Evolutionary conservation across 2,888 invertebrate species (phyloP), one percentile per base, ranked within the genome.

Genomic region (Ichneumon xanthorius): DNA sequence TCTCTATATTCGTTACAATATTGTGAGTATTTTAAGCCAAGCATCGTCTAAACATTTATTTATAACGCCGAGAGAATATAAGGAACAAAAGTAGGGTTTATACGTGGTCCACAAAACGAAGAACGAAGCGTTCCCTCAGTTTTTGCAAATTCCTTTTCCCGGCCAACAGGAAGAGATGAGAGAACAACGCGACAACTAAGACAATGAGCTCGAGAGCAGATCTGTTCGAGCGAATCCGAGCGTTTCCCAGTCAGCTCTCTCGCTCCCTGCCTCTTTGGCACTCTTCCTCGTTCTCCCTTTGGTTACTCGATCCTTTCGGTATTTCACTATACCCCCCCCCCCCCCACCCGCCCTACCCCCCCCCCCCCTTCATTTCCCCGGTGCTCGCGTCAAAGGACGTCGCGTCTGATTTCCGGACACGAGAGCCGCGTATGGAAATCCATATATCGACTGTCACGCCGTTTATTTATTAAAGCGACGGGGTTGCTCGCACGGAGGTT

Each of bases 391-490:
- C 68, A 86, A 86, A 86, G 73, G 79, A 80, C 50, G 78, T 80
- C 80, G 50, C 80, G 75, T 61, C 61, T 75, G 78, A 84, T 84
- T 87, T 84, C 84, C 87, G 82, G 80, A 50, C 33, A 50, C 45
- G 53, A 53, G 70, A 67, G 72, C 80, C 40, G 71, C 79, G 22
- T 77, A 80, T 85, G 82, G 45, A 82, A 86, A 84, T 82, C 86
- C 83, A 85, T 83, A 81, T 84, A 88, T 87, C 86, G 86, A 83
- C 81, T 87, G 86, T 87, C 86, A 83, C 72, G 53, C 53, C 80
- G 80, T 58, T 85, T 87, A 88, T 86, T 87, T 86, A 87, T 88
- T 87, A 77, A 83, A 85, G 77, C 45, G 63, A 37, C 26, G 48
- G 53, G 65, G 58, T 26, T 67, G 71, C 77, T 81, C 68, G 53